Percentiles rank a stretch among this genome's conserved stretches.
Conservation (phyloP, 2,797 vertebrate genomes). For the Pseudochirops cupreus region DNA sequence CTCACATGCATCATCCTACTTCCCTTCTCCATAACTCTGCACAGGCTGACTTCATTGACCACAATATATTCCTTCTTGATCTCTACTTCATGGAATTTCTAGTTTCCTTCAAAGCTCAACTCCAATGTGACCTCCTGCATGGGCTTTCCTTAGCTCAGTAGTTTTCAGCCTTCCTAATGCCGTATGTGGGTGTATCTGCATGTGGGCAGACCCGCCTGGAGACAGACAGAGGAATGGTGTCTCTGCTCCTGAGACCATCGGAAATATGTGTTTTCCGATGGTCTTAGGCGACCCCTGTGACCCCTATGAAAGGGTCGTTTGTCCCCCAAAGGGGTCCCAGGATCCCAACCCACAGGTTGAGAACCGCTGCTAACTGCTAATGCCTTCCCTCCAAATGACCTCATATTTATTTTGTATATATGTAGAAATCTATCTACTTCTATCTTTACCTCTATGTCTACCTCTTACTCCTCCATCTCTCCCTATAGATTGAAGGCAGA, state of each 20-base stretch:
- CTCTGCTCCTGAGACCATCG: too few species aligned
- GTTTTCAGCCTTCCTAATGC: too few species aligned
- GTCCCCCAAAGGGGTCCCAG: too few species aligned
- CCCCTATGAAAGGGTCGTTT: too few species aligned
- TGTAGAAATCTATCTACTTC: too few species aligned
- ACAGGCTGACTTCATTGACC: background rate
- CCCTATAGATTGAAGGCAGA: background rate
- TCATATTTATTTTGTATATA: background rate
- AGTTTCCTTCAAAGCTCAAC: background rate
- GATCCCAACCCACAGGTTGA: too few species aligned
- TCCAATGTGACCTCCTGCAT: background rate
- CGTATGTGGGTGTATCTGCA: too few species aligned
- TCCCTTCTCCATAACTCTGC: background rate
- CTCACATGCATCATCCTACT: background rate
- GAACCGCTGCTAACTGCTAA: background rate
- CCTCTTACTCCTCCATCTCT: background rate
- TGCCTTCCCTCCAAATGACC: background rate
- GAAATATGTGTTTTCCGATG: too few species aligned
- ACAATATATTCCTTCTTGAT: background rate
- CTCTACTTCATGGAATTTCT: background rate
- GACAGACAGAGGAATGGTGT: too few species aligned
- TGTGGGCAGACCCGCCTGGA: too few species aligned
- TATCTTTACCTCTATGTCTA: too few species aligned
- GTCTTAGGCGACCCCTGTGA: too few species aligned
- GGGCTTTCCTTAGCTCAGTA: background rate